Base-by-base conservation (phyloP, 2,797 vertebrate genomes). In the Sphenodon punctatus region DNA sequence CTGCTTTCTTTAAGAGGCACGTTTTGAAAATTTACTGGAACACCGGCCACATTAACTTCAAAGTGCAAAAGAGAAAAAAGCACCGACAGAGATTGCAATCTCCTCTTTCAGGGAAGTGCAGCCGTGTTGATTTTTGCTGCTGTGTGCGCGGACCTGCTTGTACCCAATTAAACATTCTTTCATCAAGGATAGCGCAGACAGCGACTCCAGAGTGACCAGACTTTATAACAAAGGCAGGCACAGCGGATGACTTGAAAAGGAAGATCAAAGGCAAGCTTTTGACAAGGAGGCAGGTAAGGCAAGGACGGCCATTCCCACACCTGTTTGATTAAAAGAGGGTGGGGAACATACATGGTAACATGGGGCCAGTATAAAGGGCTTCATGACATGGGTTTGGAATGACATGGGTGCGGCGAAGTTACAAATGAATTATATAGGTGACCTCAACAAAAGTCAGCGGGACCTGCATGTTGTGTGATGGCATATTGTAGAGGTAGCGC, bases 61-160 rank as follows among this genome's bases (percentile, higher is more conserved):
- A 84, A 87, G 67, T 45, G 39, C 32, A 22, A n/a, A 71, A 75
- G 39, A 61, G 30, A 76, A 81, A 42, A 78, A 42, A 83, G 83
- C 39, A 78, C 64, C 67, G 65, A 63, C 41, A 69, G 42, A 88
- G 89, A 90, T 85, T n/a, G 60, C 65, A 72, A 85, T 89, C 79
- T 78, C 27, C n/a, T 32, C 45, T 67, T 68, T 43, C 70, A 63
- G 86, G 70, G 80, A 79, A 85, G 67, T 25, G 56, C 17, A 27
- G 32, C 42, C 30, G 3, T 8, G 23, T 53, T 0, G 0, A 58
- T 63, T 67, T 58, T 76, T 34, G 58, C 56, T 48, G 80, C 76
- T 58, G 14, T 56, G 30, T 23, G 39, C 6, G 10, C 0, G 22
- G 75, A 74, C 75, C 45, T 36, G 67, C 48, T 80, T 78, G 86